These are phyloP conservation scores for Drosophila sp. DNA, from an alignment of 1,140 invertebrate species.

Conservation along the genomic window DNA sequence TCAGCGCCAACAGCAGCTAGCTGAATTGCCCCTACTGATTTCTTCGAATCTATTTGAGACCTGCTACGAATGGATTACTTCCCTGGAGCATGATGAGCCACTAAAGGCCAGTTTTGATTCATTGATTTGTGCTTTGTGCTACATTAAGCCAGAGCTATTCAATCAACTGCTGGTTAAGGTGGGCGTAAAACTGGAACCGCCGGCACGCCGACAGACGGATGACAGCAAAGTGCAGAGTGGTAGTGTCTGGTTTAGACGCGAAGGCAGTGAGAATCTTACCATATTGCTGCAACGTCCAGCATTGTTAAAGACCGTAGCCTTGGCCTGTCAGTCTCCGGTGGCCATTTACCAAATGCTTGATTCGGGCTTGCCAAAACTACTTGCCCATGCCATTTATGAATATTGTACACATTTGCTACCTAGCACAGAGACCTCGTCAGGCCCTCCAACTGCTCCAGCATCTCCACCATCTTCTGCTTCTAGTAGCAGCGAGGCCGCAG, in stretches of 20 bases:
- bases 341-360: constrained; percentile 90
- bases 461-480: constrained; percentile 5
- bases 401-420: constrained; percentile 83
- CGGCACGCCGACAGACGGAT: constrained; percentile 85
- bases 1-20: constrained; percentile 85
- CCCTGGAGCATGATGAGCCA: constrained; percentile 86
- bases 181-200: constrained; percentile 85
- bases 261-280: constrained; percentile 82
- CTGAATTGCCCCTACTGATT: constrained; percentile 87
- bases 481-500: constrained; percentile 32
- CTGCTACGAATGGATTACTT: constrained; percentile 90
- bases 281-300: constrained; percentile 85
- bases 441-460: neutral
- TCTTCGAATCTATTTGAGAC: constrained; percentile 88
- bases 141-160: constrained; percentile 90
- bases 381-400: constrained; percentile 86
- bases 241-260: constrained; percentile 85
- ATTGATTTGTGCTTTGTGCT: constrained; percentile 92
- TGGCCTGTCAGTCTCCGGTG: constrained; percentile 89
- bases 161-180: constrained; percentile 89
- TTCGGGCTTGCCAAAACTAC: constrained; percentile 89
- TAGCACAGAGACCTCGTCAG: constrained; percentile 28
- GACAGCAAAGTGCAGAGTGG: constrained; percentile 87
- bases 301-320: constrained; percentile 89
- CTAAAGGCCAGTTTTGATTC: constrained; percentile 89